A percentile compares a stretch with the other conserved stretches of the same genome.
Evolutionary conservation across 2,888 invertebrate species (phyloP).

Genomic region (Epiblema foenella): DNA sequence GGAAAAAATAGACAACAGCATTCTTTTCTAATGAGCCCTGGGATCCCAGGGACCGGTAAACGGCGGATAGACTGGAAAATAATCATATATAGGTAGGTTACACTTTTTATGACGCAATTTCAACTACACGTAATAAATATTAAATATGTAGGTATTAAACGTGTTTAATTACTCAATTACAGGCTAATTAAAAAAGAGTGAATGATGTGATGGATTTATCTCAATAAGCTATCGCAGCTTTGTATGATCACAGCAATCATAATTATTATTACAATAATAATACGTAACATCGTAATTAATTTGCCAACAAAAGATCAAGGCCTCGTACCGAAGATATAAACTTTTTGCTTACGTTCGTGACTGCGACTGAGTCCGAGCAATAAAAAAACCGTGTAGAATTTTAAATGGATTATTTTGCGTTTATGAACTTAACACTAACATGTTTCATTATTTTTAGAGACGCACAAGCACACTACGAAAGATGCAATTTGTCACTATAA

Average conservation of each 20-base stretch:
- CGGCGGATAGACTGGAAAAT: too few species aligned
- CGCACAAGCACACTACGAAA: slow-evolving; percentile 6
- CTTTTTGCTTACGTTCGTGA: slow-evolving; percentile 80
- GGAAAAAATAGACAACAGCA: too few species aligned
- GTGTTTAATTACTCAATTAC: slow-evolving; percentile 28
- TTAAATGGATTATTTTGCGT: slow-evolving; percentile 65
- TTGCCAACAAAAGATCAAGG: slow-evolving; percentile 80
- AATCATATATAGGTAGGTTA: too few species aligned
- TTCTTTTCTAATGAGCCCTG: too few species aligned
- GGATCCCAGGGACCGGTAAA: too few species aligned
- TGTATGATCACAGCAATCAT: slow-evolving; percentile 38
- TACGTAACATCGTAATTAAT: slow-evolving; percentile 69
- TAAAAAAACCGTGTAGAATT: slow-evolving; percentile 77
- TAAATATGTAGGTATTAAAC: slow-evolving; percentile 12
- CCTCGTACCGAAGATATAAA: slow-evolving; percentile 68
- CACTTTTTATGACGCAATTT: background rate
- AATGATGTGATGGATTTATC: slow-evolving; percentile 35
- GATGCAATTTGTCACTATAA: too few species aligned
- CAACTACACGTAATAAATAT: background rate
- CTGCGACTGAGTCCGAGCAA: slow-evolving; percentile 66
- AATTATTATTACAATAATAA: slow-evolving; percentile 38
- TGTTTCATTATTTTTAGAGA: slow-evolving; percentile 32
- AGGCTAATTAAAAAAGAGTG: slow-evolving; percentile 20
- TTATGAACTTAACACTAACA: slow-evolving; percentile 39
- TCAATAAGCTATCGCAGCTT: slow-evolving; percentile 33